Percentiles rank a stretch among this genome's conserved stretches.
Evolutionary conservation across 2,113 vertebrate genomes (phyloP).

Genomic region (Macaca mulatta): DNA sequence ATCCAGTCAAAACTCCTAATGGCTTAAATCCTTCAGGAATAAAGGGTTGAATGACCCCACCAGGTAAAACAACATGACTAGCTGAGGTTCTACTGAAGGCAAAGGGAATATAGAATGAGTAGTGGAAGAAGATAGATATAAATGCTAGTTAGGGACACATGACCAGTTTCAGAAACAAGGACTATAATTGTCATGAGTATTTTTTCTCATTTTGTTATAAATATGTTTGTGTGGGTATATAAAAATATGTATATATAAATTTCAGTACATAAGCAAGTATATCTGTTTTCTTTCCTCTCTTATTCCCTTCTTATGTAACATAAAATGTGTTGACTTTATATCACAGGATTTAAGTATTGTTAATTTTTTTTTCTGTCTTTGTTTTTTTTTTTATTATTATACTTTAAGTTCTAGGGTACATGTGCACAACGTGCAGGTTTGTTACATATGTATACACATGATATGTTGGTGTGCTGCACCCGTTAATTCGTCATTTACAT

Average conservation of each 20-base stretch:
- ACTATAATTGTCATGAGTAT: background rate
- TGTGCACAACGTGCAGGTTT: too few relatives aligned
- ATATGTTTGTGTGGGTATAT: background rate
- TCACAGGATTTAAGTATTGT: background rate
- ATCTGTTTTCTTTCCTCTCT: background rate
- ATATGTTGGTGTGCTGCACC: too few relatives aligned
- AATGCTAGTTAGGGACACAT: background rate
- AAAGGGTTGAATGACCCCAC: background rate
- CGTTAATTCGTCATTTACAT: too few relatives aligned
- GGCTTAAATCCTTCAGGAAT: background rate
- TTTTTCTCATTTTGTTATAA: background rate
- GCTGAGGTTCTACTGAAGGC: background rate
- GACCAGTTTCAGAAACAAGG: background rate
- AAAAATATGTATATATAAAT: background rate
- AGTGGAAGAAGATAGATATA: background rate
- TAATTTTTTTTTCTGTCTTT: too few relatives aligned
- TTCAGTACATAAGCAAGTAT: background rate
- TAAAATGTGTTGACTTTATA: background rate
- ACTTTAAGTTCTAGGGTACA: too few relatives aligned
- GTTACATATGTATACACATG: too few relatives aligned
- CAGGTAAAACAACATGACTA: background rate
- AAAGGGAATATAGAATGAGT: background rate
- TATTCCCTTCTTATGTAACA: background rate
- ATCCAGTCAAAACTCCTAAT: background rate
- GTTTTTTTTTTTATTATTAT: too few relatives aligned